Base-by-base conservation (phyloP, 2,113 vertebrate species). In the Scomber colias region DNA sequence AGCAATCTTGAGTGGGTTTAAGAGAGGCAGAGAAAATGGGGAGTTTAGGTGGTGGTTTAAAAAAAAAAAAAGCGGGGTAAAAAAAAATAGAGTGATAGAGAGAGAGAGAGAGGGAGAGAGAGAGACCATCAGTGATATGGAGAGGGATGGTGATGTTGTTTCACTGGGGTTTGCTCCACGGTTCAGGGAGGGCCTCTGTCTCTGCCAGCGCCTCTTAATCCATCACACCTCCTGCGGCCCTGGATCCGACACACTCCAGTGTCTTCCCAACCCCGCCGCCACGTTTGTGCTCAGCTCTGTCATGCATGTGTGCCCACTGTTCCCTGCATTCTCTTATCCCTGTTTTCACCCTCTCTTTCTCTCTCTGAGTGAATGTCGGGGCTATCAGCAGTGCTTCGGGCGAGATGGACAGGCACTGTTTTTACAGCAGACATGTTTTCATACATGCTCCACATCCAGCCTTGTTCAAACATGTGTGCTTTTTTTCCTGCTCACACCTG, bases 211-310 rank as follows among this genome's bases (percentile, higher is more conserved):
- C 62, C 77, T 90, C 84, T 88, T 91, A 91, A 92, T 91, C 85
- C 88, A 92, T 90, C 87, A 87, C 78, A 81, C 87, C 82, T 86
- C 71, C 84, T 11, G 84, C n/a, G 48, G 82, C 87, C 87, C 71
- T 75, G 84, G 78, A 82, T 87, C 87, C 46, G 83, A 92, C 83
- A 89, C 87, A 85, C 85, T 84, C 75, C 88, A 78, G 79, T 9
- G 35, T 75, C 69, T 66, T 40, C 56, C 61, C 57, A 14, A 14
- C 77, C 70, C 14, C 35, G 17, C 80, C 21, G 45, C 72, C 0
- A 64, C 65, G 71, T 75, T 72, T 12, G 35, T 13, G 54, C 85
- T 73, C 86, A 57, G 67, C 79, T 81, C 81, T 51, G 77, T 89
- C 87, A 90, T 82, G 87, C 80, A 55, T 86, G 80, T 82, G 68